A percentile compares a stretch with the other conserved stretches of the same genome.
These are phyloP conservation scores for Elanus axillaris DNA, from an alignment of 2,113 vertebrate species.

Conservation along the genomic window DNA sequence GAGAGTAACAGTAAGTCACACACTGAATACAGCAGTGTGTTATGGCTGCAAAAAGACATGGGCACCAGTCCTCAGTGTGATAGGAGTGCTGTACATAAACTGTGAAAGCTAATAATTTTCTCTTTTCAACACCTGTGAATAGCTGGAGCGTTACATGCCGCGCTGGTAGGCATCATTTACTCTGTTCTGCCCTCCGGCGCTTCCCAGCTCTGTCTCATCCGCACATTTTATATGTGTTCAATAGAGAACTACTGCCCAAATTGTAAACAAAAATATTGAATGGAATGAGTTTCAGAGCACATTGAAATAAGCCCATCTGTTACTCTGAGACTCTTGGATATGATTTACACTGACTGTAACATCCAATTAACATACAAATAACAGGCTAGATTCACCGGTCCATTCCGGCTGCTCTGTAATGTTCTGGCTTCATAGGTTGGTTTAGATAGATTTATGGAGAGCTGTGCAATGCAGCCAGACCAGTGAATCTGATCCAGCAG, in stretches of 20 bases:
- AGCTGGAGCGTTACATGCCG: background rate
- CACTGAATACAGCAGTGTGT: background rate
- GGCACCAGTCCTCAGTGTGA: background rate
- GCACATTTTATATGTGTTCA: background rate
- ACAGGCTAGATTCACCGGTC: background rate
- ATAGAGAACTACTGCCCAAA: background rate
- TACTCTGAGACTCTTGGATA: background rate
- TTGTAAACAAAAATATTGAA: background rate
- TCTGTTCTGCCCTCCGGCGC: background rate
- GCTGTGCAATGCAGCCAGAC: background rate
- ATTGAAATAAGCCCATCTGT: background rate
- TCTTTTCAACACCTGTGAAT: background rate
- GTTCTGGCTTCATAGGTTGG: background rate
- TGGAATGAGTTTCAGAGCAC: background rate
- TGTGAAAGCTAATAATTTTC: background rate
- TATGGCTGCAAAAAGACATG: rapidly evolving
- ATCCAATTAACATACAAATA: background rate
- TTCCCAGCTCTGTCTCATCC: background rate
- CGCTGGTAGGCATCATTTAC: background rate
- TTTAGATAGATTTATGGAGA: background rate
- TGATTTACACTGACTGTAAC: background rate
- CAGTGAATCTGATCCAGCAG: background rate
- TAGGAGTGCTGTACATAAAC: background rate
- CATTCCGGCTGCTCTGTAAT: background rate
- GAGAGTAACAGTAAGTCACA: background rate